These are phyloP conservation scores for Ectemnius cavifrons DNA, from an alignment of 2,888 invertebrate species.

Conservation along the genomic window DNA sequence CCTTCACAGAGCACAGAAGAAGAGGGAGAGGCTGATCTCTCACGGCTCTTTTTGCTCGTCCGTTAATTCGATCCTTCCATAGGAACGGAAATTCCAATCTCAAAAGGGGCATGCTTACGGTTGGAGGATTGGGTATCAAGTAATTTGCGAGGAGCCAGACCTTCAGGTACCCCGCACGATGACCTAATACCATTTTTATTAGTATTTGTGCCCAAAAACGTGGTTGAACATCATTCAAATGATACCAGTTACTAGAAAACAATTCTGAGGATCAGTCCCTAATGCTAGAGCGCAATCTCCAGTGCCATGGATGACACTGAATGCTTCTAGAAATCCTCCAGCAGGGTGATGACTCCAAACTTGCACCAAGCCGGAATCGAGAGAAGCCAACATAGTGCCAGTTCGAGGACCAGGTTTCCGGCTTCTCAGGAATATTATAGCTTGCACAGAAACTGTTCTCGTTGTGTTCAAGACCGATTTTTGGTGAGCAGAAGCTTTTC, in stretches of 20 bases:
- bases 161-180: slow-evolving; percentile 87
- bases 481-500: slow-evolving; percentile 41
- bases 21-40: slow-evolving; percentile 83
- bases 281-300: slow-evolving; percentile 85
- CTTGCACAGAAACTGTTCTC: slow-evolving; percentile 82
- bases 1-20: slow-evolving; percentile 85
- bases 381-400: slow-evolving; percentile 85
- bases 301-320: slow-evolving; percentile 84
- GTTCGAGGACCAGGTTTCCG: slow-evolving; percentile 80
- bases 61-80: slow-evolving; percentile 83
- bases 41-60: slow-evolving; percentile 84
- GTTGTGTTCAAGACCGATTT: slow-evolving; percentile 55
- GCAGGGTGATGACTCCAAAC: slow-evolving; percentile 89
- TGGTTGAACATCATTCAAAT: background rate
- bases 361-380: slow-evolving; percentile 88
- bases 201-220: slow-evolving; percentile 16
- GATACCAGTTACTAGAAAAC: slow-evolving; percentile 85
- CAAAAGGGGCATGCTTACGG: slow-evolving; percentile 82
- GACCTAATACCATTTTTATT: slow-evolving; percentile 69
- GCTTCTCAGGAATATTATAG: slow-evolving; percentile 83
- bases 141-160: slow-evolving; percentile 88
- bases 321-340: slow-evolving; percentile 85
- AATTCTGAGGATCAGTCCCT: slow-evolving; percentile 85
- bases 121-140: slow-evolving; percentile 76
- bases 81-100: slow-evolving; percentile 86